Evolutionary conservation across 2,888 invertebrate species (phyloP).

Genomic region (Leptura quadrifasciata): DNA sequence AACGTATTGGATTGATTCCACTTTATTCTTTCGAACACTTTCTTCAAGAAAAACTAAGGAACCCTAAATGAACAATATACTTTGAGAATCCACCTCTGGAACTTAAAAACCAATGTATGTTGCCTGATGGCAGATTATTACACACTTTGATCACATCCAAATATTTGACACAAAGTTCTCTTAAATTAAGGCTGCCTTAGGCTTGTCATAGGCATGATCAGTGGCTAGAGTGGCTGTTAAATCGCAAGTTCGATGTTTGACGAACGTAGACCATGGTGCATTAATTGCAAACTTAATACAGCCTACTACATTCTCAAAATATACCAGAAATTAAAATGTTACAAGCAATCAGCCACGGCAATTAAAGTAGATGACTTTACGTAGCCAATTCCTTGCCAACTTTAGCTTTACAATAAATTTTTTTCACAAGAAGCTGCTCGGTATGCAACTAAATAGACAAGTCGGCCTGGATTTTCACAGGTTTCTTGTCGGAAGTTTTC

Average conservation of each 20-base stretch:
- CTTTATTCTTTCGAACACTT: background rate
- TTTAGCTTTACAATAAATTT: background rate
- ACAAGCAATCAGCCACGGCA: background rate
- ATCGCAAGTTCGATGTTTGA: no score
- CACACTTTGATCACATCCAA: background rate
- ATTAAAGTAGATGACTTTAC: background rate
- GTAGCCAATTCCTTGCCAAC: background rate
- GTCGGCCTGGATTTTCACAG: constrained; percentile 56
- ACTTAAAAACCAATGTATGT: background rate
- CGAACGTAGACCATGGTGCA: background rate
- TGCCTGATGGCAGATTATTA: background rate
- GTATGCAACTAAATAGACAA: constrained; percentile 30
- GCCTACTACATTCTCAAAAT: constrained; percentile 12
- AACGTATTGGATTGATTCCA: constrained; percentile 34
- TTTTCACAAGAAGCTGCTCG: constrained; percentile 20
- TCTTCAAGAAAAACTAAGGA: constrained; percentile 6
- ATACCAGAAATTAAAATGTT: background rate
- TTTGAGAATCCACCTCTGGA: constrained; percentile 21
- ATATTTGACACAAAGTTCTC: background rate
- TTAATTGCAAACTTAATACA: background rate
- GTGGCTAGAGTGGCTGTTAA: no score
- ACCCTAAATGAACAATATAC: background rate
- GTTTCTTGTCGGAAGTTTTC: constrained; percentile 53
- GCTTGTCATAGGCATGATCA: background rate
- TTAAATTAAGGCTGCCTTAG: background rate